These are phyloP conservation scores for Drosophila meridionalis DNA, from an alignment of 2,888 invertebrate species.

Conservation along the genomic window DNA sequence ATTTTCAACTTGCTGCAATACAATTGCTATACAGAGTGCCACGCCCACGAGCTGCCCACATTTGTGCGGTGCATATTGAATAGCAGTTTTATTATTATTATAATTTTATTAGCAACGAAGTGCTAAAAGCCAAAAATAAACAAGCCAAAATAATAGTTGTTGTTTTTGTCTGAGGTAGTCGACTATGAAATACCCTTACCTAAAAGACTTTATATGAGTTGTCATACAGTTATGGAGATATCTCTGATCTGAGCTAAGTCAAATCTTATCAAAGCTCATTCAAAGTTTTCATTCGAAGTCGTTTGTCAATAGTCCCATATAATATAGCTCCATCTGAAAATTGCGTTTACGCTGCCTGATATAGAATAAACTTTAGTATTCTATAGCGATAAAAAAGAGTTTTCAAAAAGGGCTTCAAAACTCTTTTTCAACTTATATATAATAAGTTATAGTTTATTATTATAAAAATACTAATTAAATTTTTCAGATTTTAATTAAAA, in stretches of 20 bases:
- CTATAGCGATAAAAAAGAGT: no score
- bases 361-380: no score
- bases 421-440: no score
- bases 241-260: not conserved
- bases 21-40: not conserved
- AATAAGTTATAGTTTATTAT: no score
- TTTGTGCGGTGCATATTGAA: not conserved
- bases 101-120: conserved; percentile 42
- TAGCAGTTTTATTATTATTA: conserved; percentile 19
- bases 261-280: not conserved
- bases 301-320: not conserved
- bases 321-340: not conserved
- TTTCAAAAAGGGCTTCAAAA: no score
- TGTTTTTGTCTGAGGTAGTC: not conserved
- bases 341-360: no score
- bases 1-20: not conserved
- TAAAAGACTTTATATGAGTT: not conserved
- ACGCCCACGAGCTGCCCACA: conserved; percentile 5
- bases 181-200: not conserved
- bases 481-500: not conserved
- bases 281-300: not conserved
- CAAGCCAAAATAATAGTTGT: not conserved
- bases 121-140: conserved; percentile 36
- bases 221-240: not conserved
- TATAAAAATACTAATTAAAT: no score